Evolutionary conservation across 2,113 vertebrate genomes (phyloP).

Genomic region (Bothrops jararaca): DNA sequence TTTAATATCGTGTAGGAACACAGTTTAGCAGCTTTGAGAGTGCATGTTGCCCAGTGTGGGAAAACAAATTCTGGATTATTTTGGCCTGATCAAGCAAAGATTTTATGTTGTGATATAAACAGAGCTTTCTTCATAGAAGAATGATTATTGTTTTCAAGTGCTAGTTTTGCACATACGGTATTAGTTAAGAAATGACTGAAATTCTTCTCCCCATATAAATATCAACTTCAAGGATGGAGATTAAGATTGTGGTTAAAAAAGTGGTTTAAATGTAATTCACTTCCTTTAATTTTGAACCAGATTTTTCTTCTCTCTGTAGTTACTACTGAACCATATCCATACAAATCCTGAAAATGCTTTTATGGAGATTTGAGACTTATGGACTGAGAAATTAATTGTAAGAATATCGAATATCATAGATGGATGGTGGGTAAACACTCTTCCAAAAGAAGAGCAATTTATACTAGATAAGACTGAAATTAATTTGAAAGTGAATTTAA

Average conservation of each 20-base stretch:
- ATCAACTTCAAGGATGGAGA: background rate
- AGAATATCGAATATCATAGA: background rate
- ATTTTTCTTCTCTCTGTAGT: background rate
- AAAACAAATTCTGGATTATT: background rate
- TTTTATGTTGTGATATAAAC: background rate
- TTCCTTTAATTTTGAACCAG: background rate
- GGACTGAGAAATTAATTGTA: background rate
- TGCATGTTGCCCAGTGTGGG: background rate
- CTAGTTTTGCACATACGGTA: background rate
- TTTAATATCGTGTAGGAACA: background rate
- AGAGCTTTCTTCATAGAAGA: background rate
- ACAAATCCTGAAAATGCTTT: background rate
- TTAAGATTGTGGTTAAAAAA: background rate
- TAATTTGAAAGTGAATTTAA: background rate
- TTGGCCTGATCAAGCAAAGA: background rate
- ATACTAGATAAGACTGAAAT: background rate
- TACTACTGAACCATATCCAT: background rate
- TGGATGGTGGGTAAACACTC: background rate
- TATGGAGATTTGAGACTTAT: background rate
- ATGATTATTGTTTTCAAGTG: background rate
- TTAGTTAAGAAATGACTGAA: background rate
- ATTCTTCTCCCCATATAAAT: background rate
- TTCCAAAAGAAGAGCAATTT: background rate
- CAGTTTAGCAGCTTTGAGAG: background rate
- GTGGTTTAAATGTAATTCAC: background rate